Evolutionary conservation across 2,888 invertebrate genomes (phyloP).

Genomic region (Limnephilus marmoratus): DNA sequence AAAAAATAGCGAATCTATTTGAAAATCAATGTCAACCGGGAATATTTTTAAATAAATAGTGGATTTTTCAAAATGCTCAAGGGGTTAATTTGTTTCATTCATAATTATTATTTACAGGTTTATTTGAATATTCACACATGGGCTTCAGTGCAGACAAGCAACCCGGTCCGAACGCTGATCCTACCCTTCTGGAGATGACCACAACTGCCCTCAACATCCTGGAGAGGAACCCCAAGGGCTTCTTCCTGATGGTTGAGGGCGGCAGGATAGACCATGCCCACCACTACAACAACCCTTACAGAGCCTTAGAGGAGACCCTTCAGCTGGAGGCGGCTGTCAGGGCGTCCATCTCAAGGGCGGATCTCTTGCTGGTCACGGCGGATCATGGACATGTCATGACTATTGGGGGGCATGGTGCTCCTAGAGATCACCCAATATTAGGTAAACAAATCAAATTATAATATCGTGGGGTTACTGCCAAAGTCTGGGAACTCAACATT

Average conservation of each 20-base stretch:
- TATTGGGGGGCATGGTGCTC: slow-evolving; percentile 87
- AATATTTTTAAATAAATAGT: too few relatives aligned
- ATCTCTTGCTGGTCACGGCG: slow-evolving; percentile 86
- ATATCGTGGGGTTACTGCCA: not conserved
- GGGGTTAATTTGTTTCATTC: too few relatives aligned
- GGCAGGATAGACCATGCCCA: slow-evolving; percentile 89
- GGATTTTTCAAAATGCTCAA: too few relatives aligned
- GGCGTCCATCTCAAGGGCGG: slow-evolving; percentile 83
- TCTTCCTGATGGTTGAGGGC: slow-evolving; percentile 86
- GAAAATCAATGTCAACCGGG: too few relatives aligned
- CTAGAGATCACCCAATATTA: slow-evolving; percentile 86
- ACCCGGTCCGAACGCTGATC: slow-evolving; percentile 82
- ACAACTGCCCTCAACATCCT: slow-evolving; percentile 84
- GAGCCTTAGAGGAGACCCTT: slow-evolving; percentile 86
- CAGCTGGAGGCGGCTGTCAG: slow-evolving; percentile 86
- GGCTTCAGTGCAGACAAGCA: slow-evolving; percentile 87
- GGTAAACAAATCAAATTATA: slow-evolving; percentile 74
- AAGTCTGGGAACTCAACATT: too few relatives aligned
- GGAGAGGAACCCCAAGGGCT: slow-evolving; percentile 84
- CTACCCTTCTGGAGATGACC: slow-evolving; percentile 87
- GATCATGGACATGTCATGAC: slow-evolving; percentile 90
- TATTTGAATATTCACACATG: slow-evolving; percentile 88
- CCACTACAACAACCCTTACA: slow-evolving; percentile 87
- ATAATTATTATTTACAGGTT: slow-evolving; percentile 74
- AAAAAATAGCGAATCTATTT: too few relatives aligned